Base-by-base conservation (phyloP, 2,888 invertebrate species). In the Noctua fimbriata region DNA sequence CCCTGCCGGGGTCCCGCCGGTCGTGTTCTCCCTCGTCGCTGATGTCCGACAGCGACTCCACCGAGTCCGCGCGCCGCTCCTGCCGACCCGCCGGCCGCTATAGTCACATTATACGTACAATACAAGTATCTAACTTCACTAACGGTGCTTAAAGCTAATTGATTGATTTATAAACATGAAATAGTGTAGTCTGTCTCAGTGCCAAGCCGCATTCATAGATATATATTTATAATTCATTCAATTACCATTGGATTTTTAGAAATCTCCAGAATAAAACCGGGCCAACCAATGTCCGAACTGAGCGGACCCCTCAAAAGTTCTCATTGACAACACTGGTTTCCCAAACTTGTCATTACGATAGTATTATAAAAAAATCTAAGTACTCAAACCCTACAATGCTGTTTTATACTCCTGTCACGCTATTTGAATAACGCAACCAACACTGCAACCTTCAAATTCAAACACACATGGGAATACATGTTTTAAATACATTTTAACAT, bases 11-110 rank as follows among this genome's bases (percentile, higher is more conserved):
- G 16, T 79, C 83, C 36, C 89, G 90, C 41, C 86, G 88, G 5
- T 87, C 89, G 44, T 91, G 92, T 78, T 94, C 94, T 69, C 9
- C 47, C 12, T 95, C 96, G 86, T 96, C 96, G 90, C 96, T 96
- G 85, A 96, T 93, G 87, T 96, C 96, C 1, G 96, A 96, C 83
- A 96, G 89, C 9, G 93, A 93, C 28, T 93, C 94, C 73, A 90
- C 78, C 3, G 95, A 94, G 52, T 80, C 87, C 21, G 88, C 81
- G 73, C 93, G 94, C 41, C 93, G 91, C 89, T 91, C 91, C 73
- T 89, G 90, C 47, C 93, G 91, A 10, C 89, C 87, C 63, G 89
- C 85, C 47, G 90, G 88, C 9, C 93, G 92, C 93, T 94, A 79
- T 2, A 67, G 75, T 28, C 74, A 81, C 32, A 78, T 69, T 52